phyloP scores from a whole-genome alignment of 2,113 vertebrate species.

The Pluvianellus socialis region DNA sequence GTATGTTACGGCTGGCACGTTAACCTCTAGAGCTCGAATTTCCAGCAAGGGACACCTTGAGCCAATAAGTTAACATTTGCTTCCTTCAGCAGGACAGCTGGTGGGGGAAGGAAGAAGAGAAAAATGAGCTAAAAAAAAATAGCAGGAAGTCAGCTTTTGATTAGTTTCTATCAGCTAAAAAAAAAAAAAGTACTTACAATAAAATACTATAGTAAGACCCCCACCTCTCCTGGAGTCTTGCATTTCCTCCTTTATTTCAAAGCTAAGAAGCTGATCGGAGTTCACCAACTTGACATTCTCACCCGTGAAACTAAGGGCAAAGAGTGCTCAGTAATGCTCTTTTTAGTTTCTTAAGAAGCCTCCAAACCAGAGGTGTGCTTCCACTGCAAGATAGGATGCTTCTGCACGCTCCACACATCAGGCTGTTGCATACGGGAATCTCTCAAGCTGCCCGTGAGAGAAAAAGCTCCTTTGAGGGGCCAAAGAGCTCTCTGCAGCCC shows the following conservation, averaged over 20 bases:
- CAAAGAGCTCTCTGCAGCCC: not conserved
- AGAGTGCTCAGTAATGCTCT: not conserved
- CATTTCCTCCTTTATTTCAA: constrained; percentile 11
- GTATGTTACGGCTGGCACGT: not conserved
- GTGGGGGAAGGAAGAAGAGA: not conserved
- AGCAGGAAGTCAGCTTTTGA: not conserved
- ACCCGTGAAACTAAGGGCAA: not conserved
- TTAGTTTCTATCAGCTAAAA: not conserved
- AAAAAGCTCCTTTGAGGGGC: not conserved
- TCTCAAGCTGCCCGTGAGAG: not conserved
- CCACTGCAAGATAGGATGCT: not conserved
- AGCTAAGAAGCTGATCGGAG: not conserved
- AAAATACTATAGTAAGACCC: not conserved
- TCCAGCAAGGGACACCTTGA: not conserved
- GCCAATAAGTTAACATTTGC: not conserved
- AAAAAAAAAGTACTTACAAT: not conserved
- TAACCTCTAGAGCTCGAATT: not conserved
- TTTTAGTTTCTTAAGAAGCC: not conserved
- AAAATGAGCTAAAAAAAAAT: not conserved
- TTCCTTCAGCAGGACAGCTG: not conserved
- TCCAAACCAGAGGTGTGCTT: not conserved
- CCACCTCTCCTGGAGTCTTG: not conserved
- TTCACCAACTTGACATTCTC: not conserved
- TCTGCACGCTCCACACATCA: not conserved
- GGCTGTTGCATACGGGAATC: not conserved